These are phyloP conservation scores for Lamellibrachia columna DNA, from an alignment of 2,888 invertebrate genomes.

Conservation along the genomic window DNA sequence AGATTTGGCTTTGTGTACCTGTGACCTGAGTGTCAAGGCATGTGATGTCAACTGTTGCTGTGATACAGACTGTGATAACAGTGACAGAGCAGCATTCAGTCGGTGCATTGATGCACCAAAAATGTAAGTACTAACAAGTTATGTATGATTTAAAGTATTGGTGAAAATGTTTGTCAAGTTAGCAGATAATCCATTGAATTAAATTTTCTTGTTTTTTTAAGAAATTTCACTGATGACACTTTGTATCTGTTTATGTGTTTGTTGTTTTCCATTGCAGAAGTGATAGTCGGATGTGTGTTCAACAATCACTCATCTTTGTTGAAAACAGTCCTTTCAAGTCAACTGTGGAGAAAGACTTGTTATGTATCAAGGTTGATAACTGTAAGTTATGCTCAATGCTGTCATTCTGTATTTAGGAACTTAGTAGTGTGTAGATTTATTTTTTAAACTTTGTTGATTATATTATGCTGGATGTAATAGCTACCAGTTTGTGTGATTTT, in stretches of 20 bases:
- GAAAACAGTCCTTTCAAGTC: constrained; percentile 49
- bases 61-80: constrained; percentile 77
- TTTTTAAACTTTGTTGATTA: no score
- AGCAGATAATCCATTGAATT: background rate
- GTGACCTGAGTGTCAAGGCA: constrained; percentile 66
- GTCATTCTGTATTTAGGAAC: no score
- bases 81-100: constrained; percentile 72
- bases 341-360: constrained; percentile 48
- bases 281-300: constrained; percentile 35
- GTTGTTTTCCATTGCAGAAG: constrained; percentile 28
- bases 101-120: constrained; percentile 41
- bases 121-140: constrained; percentile 46
- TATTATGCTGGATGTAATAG: no score
- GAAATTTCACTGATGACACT: no score
- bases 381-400: constrained; percentile 49
- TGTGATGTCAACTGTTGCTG: constrained; percentile 90
- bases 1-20: constrained; percentile 63
- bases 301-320: constrained; percentile 32
- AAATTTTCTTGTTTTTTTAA: background rate
- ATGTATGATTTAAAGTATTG: background rate
- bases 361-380: constrained; percentile 62
- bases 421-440: no score
- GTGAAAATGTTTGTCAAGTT: background rate
- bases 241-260: background rate
- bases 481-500: no score